phyloP scores from a whole-genome alignment of 2,888 invertebrate genomes.

The Anthrax anthrax region DNA sequence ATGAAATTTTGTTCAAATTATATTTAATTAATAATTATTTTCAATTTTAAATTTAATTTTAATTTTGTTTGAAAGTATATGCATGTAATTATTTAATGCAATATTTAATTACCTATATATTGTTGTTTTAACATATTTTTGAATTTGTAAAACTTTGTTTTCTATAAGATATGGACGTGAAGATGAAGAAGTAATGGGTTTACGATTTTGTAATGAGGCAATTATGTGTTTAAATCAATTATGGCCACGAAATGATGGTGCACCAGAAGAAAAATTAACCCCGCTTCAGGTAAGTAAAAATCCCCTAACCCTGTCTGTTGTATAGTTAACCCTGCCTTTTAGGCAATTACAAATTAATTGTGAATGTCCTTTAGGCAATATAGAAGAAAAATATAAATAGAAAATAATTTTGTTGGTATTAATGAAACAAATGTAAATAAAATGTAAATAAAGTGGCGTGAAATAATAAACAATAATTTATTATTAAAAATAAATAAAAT shows the following conservation, averaged over 20 bases:
- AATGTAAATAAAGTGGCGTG: too few species aligned
- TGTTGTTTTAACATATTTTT: too few species aligned
- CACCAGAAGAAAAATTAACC: constrained; percentile 41
- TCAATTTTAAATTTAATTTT: too few species aligned
- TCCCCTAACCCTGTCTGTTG: background rate
- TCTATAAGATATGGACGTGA: constrained; percentile 92
- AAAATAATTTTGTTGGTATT: background rate
- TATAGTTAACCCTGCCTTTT: background rate
- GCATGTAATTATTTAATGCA: too few species aligned
- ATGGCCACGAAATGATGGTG: constrained; percentile 54
- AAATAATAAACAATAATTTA: too few species aligned
- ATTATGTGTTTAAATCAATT: constrained; percentile 82
- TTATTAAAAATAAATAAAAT: too few species aligned
- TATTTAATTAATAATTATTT: background rate
- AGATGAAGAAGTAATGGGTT: constrained; percentile 95
- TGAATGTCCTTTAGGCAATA: too few species aligned
- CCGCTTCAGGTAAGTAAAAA: constrained; percentile 66
- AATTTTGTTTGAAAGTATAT: background rate
- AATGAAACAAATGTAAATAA: too few species aligned
- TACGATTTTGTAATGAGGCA: constrained; percentile 96
- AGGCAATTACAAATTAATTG: too few species aligned
- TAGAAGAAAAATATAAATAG: too few species aligned
- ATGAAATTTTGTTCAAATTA: background rate
- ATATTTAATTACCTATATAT: too few species aligned
- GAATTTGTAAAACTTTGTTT: too few species aligned